These are phyloP conservation scores for Dryocosmus kuriphilus DNA, from an alignment of 2,888 invertebrate species.

Conservation along the genomic window DNA sequence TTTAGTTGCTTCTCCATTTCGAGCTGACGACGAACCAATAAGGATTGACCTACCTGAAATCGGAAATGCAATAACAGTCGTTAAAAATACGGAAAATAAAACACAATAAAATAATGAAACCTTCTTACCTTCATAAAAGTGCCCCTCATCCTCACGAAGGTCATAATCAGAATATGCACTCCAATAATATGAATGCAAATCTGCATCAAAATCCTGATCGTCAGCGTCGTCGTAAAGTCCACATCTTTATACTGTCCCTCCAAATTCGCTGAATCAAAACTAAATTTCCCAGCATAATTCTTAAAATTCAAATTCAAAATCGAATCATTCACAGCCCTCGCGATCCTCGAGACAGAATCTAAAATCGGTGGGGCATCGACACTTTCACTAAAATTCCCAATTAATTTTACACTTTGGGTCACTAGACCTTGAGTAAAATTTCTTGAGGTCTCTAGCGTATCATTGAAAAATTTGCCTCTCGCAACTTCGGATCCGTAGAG, in stretches of 20 bases:
- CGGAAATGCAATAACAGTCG: too few species aligned
- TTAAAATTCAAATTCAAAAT: background rate
- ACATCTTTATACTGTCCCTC: slow-evolving; percentile 51
- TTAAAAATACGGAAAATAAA: too few species aligned
- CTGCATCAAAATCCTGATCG: slow-evolving; percentile 89
- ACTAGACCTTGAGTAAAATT: background rate
- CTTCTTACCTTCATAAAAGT: slow-evolving; percentile 94
- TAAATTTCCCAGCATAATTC: background rate
- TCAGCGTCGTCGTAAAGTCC: slow-evolving; percentile 76
- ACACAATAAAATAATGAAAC: background rate
- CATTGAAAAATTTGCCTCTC: slow-evolving; percentile 3
- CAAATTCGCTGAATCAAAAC: slow-evolving; percentile 42
- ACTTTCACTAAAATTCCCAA: slow-evolving; percentile 39
- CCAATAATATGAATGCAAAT: slow-evolving; percentile 95
- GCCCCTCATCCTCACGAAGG: slow-evolving; percentile 93
- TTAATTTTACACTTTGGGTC: background rate
- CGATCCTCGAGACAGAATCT: slow-evolving; percentile 4
- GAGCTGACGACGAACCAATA: slow-evolving; percentile 92
- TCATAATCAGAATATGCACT: slow-evolving; percentile 95
- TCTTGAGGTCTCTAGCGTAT: background rate
- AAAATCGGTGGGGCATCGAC: slow-evolving; percentile 6
- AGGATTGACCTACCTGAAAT: slow-evolving; percentile 86
- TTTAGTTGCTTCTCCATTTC: slow-evolving; percentile 96
- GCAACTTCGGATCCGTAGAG: slow-evolving; percentile 60
- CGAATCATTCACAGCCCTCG: background rate